These are phyloP conservation scores for Accipiter virgatus DNA, from an alignment of 2,113 vertebrate genomes.

Conservation along the genomic window DNA sequence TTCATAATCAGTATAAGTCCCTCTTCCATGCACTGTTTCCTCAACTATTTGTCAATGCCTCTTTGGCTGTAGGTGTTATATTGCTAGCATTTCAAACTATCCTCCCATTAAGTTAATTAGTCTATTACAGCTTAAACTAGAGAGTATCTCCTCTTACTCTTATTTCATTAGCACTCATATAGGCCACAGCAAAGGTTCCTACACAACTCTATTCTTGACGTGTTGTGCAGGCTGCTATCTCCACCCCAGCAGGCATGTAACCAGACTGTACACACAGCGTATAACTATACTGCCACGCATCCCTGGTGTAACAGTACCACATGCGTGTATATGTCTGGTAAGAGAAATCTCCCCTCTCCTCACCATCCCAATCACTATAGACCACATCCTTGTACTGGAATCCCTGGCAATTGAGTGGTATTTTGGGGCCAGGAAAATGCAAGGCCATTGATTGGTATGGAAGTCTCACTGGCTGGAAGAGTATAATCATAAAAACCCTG, in stretches of 20 bases:
- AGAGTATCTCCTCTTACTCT: neutral
- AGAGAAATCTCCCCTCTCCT: neutral
- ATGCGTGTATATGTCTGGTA: neutral
- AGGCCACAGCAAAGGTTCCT: neutral
- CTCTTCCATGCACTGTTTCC: neutral
- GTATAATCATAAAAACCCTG: neutral
- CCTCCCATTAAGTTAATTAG: neutral
- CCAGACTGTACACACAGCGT: accelerated
- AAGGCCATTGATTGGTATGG: accelerated
- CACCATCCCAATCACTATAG: neutral
- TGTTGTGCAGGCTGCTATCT: neutral
- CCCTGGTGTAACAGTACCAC: neutral
- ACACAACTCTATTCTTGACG: neutral
- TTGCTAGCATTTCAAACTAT: neutral
- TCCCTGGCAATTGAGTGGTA: accelerated
- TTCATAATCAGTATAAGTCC: neutral
- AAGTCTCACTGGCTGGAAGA: neutral
- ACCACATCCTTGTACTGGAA: neutral
- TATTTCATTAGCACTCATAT: neutral
- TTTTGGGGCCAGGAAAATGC: neutral
- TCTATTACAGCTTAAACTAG: neutral
- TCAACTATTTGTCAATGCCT: neutral
- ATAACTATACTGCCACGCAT: neutral
- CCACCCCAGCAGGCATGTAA: neutral
- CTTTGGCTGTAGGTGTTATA: neutral